These are phyloP conservation scores for Myiopsitta monachus DNA, from an alignment of 2,113 vertebrate species.

Conservation along the genomic window DNA sequence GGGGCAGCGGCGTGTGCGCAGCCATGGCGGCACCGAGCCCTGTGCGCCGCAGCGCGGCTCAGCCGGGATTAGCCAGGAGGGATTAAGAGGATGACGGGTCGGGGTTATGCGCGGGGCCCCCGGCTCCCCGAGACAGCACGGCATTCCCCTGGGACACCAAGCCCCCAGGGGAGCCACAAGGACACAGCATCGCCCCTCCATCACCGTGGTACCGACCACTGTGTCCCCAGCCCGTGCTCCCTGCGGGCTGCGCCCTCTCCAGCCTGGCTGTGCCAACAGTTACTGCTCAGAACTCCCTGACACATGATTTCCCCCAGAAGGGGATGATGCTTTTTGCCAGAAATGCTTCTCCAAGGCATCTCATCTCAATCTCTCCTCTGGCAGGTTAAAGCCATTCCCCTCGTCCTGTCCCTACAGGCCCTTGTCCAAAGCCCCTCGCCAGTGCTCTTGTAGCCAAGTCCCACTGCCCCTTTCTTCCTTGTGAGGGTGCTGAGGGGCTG, in stretches of 20 bases:
- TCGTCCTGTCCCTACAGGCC: background rate
- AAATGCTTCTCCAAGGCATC: background rate
- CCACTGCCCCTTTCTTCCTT: background rate
- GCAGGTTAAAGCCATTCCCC: background rate
- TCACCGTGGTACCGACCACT: background rate
- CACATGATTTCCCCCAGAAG: background rate
- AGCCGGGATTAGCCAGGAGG: background rate
- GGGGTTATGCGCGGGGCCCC: background rate
- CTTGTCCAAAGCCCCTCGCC: background rate
- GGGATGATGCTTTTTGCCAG: background rate
- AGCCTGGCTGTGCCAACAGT: accelerated
- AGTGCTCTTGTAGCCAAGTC: background rate
- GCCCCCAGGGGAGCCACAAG: accelerated
- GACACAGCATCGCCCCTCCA: accelerated
- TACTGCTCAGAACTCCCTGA: background rate
- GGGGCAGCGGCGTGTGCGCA: conserved; percentile 36
- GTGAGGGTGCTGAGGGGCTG: background rate
- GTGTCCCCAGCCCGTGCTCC: accelerated
- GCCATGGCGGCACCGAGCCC: background rate
- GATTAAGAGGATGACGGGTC: background rate
- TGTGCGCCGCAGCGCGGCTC: background rate
- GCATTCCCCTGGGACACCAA: background rate
- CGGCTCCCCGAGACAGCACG: background rate
- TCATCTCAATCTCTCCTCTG: background rate
- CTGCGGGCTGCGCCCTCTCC: accelerated